These are phyloP conservation scores for Eudemis profundana DNA, from an alignment of 2,888 invertebrate species.

Conservation along the genomic window DNA sequence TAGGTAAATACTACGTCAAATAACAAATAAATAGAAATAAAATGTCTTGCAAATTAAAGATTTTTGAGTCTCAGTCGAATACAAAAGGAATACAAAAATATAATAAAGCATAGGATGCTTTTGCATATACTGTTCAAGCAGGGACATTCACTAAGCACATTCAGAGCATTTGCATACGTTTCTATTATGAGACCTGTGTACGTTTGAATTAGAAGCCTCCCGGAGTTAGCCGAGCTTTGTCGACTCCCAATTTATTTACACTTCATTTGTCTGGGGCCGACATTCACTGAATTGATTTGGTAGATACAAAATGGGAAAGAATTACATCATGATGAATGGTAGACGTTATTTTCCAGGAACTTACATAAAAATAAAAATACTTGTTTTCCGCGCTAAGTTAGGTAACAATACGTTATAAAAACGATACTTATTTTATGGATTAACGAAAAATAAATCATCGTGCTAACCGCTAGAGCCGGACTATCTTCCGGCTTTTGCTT, in stretches of 20 bases:
- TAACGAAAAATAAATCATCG: no score
- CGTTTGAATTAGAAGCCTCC: slow-evolving; percentile 68
- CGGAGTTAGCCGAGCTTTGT: slow-evolving; percentile 56
- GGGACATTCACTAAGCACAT: slow-evolving; percentile 59
- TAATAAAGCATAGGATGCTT: slow-evolving; percentile 49
- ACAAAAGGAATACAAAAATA: no score
- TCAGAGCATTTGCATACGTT: slow-evolving; percentile 78
- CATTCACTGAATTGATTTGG: slow-evolving; percentile 1
- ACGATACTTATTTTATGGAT: no score
- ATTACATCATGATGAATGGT: background rate
- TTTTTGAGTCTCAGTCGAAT: no score
- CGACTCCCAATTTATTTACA: slow-evolving; percentile 35
- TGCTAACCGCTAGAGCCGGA: no score
- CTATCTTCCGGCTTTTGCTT: no score
- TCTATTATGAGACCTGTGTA: slow-evolving; percentile 63
- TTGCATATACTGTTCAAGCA: slow-evolving; percentile 54
- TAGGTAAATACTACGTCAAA: no score
- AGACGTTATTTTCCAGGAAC: background rate
- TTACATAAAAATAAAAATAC: background rate
- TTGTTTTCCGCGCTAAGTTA: background rate
- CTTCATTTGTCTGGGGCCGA: slow-evolving; percentile 4
- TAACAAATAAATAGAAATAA: no score
- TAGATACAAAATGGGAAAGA: background rate
- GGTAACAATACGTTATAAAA: no score
- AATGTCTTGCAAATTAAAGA: no score